Evolutionary conservation across 2,888 invertebrate species (phyloP), one percentile per base, ranked within the genome.

Genomic region (Xylota segnis): DNA sequence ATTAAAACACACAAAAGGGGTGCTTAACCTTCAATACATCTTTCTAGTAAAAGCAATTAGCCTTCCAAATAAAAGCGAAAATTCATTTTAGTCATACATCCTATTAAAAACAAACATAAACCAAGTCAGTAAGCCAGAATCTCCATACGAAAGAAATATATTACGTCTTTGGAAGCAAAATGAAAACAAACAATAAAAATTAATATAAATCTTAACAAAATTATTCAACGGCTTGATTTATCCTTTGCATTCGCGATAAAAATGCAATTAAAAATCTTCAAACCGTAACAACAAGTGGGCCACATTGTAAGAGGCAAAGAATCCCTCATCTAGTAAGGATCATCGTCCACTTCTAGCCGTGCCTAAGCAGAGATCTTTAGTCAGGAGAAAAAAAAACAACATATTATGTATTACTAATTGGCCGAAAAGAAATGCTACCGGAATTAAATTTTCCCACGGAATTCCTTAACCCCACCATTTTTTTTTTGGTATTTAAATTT

Each of bases 391-490:
- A 50, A 10, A 65, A 16, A 76, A 0, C 50, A 76, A 58, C n/a
- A 76, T 76, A n/a, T n/a, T n/a, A n/a, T n/a, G n/a, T 76, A 66
- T 43, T 68, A 68, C 59, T 68, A 76, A 76, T 76, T 76, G 58
- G 68, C 16, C 68, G 68, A 43, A 52, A 40, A 68, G 32, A 40
- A 68, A 76, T 66, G 45, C 58, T 29, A 29, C 27, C 40, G 18
- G 66, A 50, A 34, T 16, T 7, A 3, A 14, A 43, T 14, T 43
- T 43, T 43, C 43, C 43, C 43, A 43, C 40, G 32, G 66, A 59
- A 34, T 50, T 18, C 23, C 10, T 18, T 9, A 4, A 1, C 12
- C 58, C 9, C 10, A 7, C n/a, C 1, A 27, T 5, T 14, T 6
- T 61, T 27, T 5, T 37, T 43, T 7, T 10, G n/a, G n/a, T n/a